Evolutionary conservation across 2,113 vertebrate genomes (phyloP), one percentile per base, ranked within the genome.

Genomic region (Cariama cristata): DNA sequence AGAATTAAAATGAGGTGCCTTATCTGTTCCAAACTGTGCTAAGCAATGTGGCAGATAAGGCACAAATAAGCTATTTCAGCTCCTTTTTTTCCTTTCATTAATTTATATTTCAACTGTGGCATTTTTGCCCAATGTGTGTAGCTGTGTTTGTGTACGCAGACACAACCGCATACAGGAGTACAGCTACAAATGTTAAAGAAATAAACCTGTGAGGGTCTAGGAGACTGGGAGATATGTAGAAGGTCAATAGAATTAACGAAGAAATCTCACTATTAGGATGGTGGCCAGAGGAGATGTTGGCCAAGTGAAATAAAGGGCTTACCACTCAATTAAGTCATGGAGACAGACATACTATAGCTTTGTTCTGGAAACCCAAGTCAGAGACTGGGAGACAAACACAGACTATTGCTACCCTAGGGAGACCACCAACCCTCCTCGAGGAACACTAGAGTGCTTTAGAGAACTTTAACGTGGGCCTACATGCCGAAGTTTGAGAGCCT

Each of bases 251-350:
- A n/a, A 60, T 47, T 74, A 80, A 49, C 16, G 62, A 58, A 77
- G 82, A 59, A 35, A 60, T 64, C 64, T 81, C 24, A 20, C 33
- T 67, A 2, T 45, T 35, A 89, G 81, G 60, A 72, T 28, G 30
- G 49, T 52, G 71, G 49, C 68, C 63, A 89, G 66, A 62, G 55
- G 52, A 86, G 44, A 47, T 44, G 20, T 14, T 92, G 62, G 76
- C 73, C 86, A 92, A 91, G 49, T 28, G 58, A 90, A 96, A 95
- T 50, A 89, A 79, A 93, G n/a, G 27, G 38, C 33, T 94, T 90
- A 50, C 74, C 55, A 68, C 73, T 80, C 91, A 76, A 35, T 87
- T 67, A 89, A 93, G 45, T 55, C 26, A 82, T 15, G 67, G 53
- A 88, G 72, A 55, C 85, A 94, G 85, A 68, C 19, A 58, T 38